Evolutionary conservation across 2,888 invertebrate species (phyloP), one percentile per base, ranked within the genome.

Genomic region (Catocala nupta): DNA sequence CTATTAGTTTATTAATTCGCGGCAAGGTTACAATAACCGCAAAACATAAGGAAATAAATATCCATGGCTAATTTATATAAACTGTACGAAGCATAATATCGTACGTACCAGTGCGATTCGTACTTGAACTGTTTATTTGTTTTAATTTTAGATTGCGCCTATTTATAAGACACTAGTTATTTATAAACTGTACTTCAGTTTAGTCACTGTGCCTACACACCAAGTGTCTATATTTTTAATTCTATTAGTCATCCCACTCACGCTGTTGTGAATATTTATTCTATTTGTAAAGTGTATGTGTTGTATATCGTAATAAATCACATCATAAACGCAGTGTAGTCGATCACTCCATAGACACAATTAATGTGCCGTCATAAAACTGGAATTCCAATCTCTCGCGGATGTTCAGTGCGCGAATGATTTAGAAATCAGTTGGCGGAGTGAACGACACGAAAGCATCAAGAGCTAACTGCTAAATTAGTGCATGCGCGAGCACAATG

Each of bases 311-410:
- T 49, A 44, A 73, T 62, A 51, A 57, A 66, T 71, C 67, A 54
- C 62, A 65, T 70, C 63, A 62, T 55, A 65, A 63, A 59, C 63
- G 59, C 55, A 62, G 55, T 64, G 64, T 57, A 66, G 55, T 65
- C 60, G 59, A 70, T 69, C 63, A 77, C 61, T 63, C 63, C 55
- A 71, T 76, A 71, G 51, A 55, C 63, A 81, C 80, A 81, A 84
- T 84, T 81, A 82, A 82, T 78, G 75, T 81, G 78, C 81, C 77
- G 74, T 81, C 79, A 80, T 82, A 81, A 82, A 88, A 87, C 80
- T 82, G 79, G 82, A 85, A 88, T 90, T 88, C 81, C 83, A 84
- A 87, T 89, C 82, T 87, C 85, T 89, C 89, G 80, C 90, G 90
- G 87, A 88, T 89, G 83, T 82, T 84, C 74, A 76, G 70, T 77